phyloP scores from a whole-genome alignment of 2,797 vertebrate species.

The Uromys caudimaculatus region DNA sequence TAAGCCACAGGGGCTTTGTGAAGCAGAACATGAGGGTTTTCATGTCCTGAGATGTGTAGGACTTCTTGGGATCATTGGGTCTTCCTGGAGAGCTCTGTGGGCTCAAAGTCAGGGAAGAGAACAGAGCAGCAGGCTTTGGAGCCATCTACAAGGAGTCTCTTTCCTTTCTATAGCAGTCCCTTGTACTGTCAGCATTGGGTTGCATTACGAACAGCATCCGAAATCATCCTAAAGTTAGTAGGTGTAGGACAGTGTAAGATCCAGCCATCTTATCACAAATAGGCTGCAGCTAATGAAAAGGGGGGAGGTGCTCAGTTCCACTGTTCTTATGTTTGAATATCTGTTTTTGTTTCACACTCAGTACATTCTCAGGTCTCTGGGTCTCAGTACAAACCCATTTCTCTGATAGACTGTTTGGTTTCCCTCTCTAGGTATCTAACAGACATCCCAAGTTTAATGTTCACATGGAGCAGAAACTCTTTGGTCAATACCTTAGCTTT shows the following conservation, averaged over 20 bases:
- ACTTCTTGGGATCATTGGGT: not conserved
- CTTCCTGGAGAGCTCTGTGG: not conserved
- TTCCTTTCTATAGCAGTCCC: not conserved
- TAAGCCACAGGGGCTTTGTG: not conserved
- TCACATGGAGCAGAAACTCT: not conserved
- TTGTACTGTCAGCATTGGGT: not conserved
- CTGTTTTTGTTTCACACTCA: not conserved
- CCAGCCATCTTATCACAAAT: not conserved
- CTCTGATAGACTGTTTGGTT: too few species aligned
- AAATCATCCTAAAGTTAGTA: not conserved
- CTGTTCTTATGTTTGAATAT: not conserved
- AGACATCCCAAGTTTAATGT: not conserved
- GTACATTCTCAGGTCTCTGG: not conserved
- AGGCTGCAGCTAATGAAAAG: not conserved
- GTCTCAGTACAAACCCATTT: not conserved
- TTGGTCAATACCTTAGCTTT: not conserved
- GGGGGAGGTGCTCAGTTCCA: too few species aligned
- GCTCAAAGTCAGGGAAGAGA: not conserved
- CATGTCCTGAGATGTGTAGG: not conserved
- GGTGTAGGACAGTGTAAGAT: not conserved
- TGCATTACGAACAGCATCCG: not conserved
- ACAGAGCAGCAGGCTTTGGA: not conserved
- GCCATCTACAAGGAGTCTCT: not conserved
- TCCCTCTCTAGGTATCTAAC: not conserved
- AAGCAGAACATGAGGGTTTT: not conserved